Percentiles rank a stretch among this genome's conserved stretches.
These are phyloP conservation scores for Hetaerina americana DNA, from an alignment of 1,140 invertebrate species.

Conservation along the genomic window DNA sequence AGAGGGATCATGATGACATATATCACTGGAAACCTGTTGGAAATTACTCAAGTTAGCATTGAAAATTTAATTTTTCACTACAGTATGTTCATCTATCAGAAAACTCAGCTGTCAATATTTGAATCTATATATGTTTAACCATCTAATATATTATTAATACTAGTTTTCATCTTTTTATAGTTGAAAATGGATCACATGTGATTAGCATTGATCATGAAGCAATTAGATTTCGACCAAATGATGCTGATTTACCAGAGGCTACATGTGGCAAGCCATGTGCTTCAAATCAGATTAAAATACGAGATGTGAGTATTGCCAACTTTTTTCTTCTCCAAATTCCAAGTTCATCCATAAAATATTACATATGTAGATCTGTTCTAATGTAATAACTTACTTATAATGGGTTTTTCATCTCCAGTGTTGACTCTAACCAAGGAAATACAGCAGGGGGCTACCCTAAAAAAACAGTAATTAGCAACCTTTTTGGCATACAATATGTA, in stretches of 20 bases:
- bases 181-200: no score
- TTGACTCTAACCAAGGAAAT: no score
- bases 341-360: no score
- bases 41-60: constrained; percentile 36
- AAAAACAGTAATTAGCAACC: no score
- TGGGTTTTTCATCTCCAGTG: no score
- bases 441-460: no score
- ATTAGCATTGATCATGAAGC: constrained; percentile 26
- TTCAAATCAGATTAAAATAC: constrained; percentile 31
- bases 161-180: neutral
- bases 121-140: neutral
- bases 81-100: no score
- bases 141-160: neutral
- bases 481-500: no score
- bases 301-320: constrained; percentile 22
- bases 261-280: constrained; percentile 34
- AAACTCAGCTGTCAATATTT: no score
- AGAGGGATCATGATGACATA: constrained; percentile 16
- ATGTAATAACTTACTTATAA: no score
- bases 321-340: constrained; percentile 1
- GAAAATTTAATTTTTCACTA: no score
- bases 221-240: constrained; percentile 24
- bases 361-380: no score
- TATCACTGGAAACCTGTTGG: constrained; percentile 36
- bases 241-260: constrained; percentile 27